phyloP scores from a whole-genome alignment of 2,888 invertebrate species.

The Lasioglossum malachurum region DNA sequence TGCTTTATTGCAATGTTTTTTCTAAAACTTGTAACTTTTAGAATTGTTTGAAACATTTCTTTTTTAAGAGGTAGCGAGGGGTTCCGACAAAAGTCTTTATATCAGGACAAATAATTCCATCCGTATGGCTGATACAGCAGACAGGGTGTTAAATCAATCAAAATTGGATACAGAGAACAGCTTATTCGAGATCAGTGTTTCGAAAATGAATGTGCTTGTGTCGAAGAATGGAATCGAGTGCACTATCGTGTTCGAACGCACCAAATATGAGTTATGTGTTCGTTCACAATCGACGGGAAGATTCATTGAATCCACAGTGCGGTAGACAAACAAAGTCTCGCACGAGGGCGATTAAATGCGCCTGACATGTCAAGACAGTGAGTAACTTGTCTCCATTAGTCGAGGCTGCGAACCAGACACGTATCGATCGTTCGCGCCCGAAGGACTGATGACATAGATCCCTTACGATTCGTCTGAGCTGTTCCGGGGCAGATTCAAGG shows the following conservation, averaged over 20 bases:
- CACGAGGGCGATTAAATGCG: slow-evolving; percentile 31
- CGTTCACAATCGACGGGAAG: neutral
- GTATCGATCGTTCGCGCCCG: slow-evolving; percentile 38
- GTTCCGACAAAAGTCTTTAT: too few species aligned
- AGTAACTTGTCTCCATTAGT: slow-evolving; percentile 50
- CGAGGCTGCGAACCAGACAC: slow-evolving; percentile 20
- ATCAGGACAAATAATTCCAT: neutral
- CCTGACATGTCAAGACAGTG: slow-evolving; percentile 45
- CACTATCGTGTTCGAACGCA: neutral
- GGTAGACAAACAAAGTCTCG: neutral
- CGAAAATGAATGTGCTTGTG: neutral
- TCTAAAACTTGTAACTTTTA: too few species aligned
- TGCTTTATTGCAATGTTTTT: neutral
- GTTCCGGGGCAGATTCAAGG: slow-evolving; percentile 46
- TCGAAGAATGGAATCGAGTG: neutral
- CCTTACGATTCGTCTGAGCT: slow-evolving; percentile 37
- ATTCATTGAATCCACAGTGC: slow-evolving; percentile 15
- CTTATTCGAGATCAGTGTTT: neutral
- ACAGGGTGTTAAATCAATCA: neutral
- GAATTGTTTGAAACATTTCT: too few species aligned
- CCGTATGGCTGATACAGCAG: neutral
- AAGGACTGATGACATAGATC: slow-evolving; percentile 47
- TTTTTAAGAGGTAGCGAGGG: too few species aligned
- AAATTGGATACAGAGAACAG: neutral
- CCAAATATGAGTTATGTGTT: neutral